Percentiles rank a stretch among this genome's conserved stretches.
Conservation (phyloP, 2,888 invertebrate genomes). For the Dasypolia templi region DNA sequence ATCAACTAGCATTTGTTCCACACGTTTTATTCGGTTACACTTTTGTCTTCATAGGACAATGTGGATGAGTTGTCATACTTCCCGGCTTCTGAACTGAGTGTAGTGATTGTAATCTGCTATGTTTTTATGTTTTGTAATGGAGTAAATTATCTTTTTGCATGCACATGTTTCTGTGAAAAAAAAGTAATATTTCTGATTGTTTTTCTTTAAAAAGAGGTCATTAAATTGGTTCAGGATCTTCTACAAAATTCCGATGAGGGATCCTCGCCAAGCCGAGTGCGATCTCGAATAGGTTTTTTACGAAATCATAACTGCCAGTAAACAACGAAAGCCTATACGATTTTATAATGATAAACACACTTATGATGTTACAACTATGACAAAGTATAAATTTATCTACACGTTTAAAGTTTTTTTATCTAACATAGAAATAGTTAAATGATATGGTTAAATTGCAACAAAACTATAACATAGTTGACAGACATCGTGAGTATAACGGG, state of each 20-base stretch:
- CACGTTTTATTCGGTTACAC: neutral
- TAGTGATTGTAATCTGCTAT: too few species aligned
- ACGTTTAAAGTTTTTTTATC: neutral
- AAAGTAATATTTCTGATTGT: too few species aligned
- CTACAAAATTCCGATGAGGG: neutral
- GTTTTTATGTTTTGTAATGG: too few species aligned
- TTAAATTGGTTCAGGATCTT: neutral
- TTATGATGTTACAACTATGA: neutral
- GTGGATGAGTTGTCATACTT: neutral
- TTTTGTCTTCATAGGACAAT: neutral
- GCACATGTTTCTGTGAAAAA: too few species aligned
- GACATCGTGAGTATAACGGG: neutral
- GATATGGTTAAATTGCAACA: slow-evolving; percentile 17
- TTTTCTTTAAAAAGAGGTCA: too few species aligned
- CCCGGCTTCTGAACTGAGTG: too few species aligned
- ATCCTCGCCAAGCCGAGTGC: neutral
- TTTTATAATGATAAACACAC: neutral
- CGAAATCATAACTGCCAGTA: neutral
- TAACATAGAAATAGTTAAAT: neutral
- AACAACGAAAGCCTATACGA: neutral
- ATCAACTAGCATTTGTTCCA: neutral
- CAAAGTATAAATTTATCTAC: neutral
- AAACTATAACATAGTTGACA: slow-evolving; percentile 22
- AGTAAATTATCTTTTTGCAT: too few species aligned
- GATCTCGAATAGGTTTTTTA: neutral